Conservation (phyloP, 2,113 vertebrate species). For the Seriola quinqueradiata region DNA sequence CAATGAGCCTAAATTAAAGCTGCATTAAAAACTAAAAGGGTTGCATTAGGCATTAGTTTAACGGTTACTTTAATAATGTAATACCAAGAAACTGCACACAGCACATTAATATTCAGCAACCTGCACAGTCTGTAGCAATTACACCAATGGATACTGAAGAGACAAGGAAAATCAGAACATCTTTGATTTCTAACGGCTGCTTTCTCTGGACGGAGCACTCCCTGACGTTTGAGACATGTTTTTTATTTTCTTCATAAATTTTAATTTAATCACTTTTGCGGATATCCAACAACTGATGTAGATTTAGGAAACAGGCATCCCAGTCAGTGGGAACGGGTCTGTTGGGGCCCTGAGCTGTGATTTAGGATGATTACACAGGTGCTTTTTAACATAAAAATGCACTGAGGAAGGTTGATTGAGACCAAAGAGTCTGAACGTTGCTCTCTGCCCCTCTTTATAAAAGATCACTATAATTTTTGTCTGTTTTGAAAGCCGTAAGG, state of each 20-base stretch:
- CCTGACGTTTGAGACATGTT: background rate
- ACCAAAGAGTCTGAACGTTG: slow-evolving; percentile 13
- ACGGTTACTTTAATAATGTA: too few relatives aligned
- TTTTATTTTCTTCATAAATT: slow-evolving; percentile 2
- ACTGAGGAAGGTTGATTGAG: background rate
- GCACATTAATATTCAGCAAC: background rate
- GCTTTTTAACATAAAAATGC: slow-evolving; percentile 35
- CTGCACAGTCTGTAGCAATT: background rate
- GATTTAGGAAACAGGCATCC: slow-evolving; percentile 1
- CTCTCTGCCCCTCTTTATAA: slow-evolving; percentile 39
- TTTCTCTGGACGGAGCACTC: background rate
- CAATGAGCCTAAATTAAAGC: too few relatives aligned
- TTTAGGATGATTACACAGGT: slow-evolving; percentile 57
- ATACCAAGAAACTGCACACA: background rate
- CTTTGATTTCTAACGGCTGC: background rate
- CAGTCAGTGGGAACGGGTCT: background rate
- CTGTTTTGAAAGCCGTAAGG: slow-evolving; percentile 42
- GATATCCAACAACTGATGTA: background rate
- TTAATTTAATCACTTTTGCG: slow-evolving; percentile 12
- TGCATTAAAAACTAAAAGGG: too few relatives aligned
- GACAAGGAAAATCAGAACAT: background rate
- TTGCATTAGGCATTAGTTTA: too few relatives aligned
- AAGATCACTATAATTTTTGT: slow-evolving; percentile 50
- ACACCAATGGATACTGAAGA: background rate
- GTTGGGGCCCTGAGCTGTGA: slow-evolving; percentile 17